Evolutionary conservation across 2,113 vertebrate genomes (phyloP), one percentile per base, ranked within the genome.

Genomic region (Ochotona curzoniae): DNA sequence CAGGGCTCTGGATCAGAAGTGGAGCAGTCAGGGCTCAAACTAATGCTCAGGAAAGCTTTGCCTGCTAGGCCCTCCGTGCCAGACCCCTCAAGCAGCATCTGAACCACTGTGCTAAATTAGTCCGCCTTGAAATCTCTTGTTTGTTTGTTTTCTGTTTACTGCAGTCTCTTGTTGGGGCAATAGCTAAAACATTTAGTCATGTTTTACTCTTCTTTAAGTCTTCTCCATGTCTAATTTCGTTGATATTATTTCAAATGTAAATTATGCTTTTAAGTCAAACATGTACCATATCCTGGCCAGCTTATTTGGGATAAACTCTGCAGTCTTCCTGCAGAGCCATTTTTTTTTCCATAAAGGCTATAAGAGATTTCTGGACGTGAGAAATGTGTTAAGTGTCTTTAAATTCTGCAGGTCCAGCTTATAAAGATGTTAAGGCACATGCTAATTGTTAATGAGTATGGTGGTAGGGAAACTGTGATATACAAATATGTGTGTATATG

Each of bases 211-310:
- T 89, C 44, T 89, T 93, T 44, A 17, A 38, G 82, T 32, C 44
- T 89, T 90, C 32, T 75, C 51, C 26, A 18, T 90, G 63, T 83
- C 28, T 93, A 84, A 47, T 32, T 93, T 94, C 44, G 69, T 18
- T 92, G 60, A 30, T 81, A 51, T 13, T 87, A 79, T 93, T 89
- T 85, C 18, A 78, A 93, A 84, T 70, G 5, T 83, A 54, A 28
- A n/a, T 80, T 87, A n/a, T 88, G 11, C 21, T 8, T 44, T 82
- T 87, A 91, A 76, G 54, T 2, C 51, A 93, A 76, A 85, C 18
- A 2, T 26, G 32, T 79, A 60, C n/a, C 54, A 15, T 21, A 54
- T 49, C 63, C 89, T 61, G 21, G 1, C 61, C 38, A 69, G 35
- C 82, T 93, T 89, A 93, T 89, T 23, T 73, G 21, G 26, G 89